These are phyloP conservation scores for Stenopsyche tienmushanensis DNA, from an alignment of 1,140 invertebrate species.

Conservation along the genomic window DNA sequence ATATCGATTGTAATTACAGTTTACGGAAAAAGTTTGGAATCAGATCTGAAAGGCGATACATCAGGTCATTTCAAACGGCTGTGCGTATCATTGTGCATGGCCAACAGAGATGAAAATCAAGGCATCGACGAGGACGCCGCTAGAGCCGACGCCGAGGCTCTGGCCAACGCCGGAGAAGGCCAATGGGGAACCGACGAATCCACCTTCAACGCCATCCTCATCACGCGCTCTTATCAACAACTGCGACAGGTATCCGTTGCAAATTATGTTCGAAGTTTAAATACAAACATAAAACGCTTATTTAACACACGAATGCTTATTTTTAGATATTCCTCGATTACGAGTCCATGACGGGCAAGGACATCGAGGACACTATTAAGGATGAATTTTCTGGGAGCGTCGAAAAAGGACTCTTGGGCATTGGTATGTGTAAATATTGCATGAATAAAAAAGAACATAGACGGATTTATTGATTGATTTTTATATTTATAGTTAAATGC, in stretches of 20 bases:
- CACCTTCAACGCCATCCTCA: conserved; percentile 78
- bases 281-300: neutral
- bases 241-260: conserved; percentile 59
- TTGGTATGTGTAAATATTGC: conserved; percentile 62
- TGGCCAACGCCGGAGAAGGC: conserved; percentile 73
- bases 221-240: conserved; percentile 79
- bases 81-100: conserved; percentile 80
- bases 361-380: conserved; percentile 84
- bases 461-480: conserved; percentile 1
- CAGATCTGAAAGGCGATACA: conserved; percentile 88
- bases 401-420: conserved; percentile 80
- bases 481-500: conserved; percentile 69
- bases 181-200: conserved; percentile 88
- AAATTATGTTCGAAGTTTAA: neutral
- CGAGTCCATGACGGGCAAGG: conserved; percentile 71
- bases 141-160: conserved; percentile 67
- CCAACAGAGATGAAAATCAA: conserved; percentile 78
- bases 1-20: conserved; percentile 59
- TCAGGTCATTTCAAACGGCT: conserved; percentile 89
- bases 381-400: conserved; percentile 85
- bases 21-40: conserved; percentile 82
- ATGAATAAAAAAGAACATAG: too few relatives aligned
- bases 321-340: conserved; percentile 76
- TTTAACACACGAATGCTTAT: too few relatives aligned
- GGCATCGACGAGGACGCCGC: conserved; percentile 68